Percentiles rank a stretch among this genome's conserved stretches.
Evolutionary conservation across 2,797 vertebrate species (phyloP).

Genomic region (Discoglossus pictus): DNA sequence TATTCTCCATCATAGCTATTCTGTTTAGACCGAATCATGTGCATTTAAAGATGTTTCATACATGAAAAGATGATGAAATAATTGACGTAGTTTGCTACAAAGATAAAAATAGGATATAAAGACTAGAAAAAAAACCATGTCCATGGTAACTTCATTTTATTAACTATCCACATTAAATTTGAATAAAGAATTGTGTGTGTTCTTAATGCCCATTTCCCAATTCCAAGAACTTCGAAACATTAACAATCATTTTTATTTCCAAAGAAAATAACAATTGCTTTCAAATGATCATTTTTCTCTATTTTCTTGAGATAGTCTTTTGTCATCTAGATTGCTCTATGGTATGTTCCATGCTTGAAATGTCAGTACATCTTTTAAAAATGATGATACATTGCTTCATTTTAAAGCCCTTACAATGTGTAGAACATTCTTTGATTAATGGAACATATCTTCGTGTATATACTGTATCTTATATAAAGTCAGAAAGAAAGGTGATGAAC

Average conservation of each 20-base stretch:
- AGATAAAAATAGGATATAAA: not conserved
- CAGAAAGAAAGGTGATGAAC: slow-evolving; percentile 20
- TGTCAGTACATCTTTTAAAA: slow-evolving; percentile 38
- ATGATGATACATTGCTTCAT: slow-evolving; percentile 40
- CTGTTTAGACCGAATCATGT: too few relatives aligned
- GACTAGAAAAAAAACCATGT: not conserved
- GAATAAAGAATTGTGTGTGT: too few relatives aligned
- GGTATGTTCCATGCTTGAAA: slow-evolving; percentile 27
- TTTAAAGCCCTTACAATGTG: slow-evolving; percentile 6
- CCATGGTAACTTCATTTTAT: not conserved
- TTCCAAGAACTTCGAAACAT: not conserved
- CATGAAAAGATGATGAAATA: too few relatives aligned
- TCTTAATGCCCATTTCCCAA: too few relatives aligned
- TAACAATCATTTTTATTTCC: not conserved
- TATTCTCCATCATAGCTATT: too few relatives aligned
- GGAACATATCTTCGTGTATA: slow-evolving; percentile 31
- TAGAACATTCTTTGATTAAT: slow-evolving; percentile 38
- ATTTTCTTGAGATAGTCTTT: slow-evolving; percentile 13
- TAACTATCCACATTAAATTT: too few relatives aligned
- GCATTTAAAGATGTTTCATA: too few relatives aligned
- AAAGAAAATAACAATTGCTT: not conserved
- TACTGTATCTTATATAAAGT: slow-evolving; percentile 5
- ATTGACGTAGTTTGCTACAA: too few relatives aligned
- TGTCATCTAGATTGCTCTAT: slow-evolving; percentile 33
- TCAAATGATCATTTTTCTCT: slow-evolving; percentile 32